Conservation (phyloP, 2,113 vertebrate species). For the Stegostoma tigrinum region DNA sequence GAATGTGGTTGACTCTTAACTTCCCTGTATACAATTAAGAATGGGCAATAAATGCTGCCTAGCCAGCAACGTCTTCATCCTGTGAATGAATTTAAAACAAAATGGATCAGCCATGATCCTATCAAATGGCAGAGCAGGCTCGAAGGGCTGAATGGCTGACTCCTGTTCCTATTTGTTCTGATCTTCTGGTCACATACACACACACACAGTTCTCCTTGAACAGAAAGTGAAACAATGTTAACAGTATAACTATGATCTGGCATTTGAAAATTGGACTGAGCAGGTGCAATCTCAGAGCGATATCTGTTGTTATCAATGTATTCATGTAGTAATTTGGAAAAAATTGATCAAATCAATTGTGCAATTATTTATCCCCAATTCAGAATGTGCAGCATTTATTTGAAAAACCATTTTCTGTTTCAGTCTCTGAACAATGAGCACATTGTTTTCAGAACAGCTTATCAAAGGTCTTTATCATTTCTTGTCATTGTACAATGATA, state of each 20-base stretch:
- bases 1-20: no score
- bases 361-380: background rate
- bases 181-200: background rate
- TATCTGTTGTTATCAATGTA: background rate
- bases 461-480: background rate
- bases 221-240: background rate
- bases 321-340: background rate
- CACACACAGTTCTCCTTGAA: background rate
- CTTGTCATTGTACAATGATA: background rate
- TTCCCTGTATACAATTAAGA: no score
- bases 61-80: no score
- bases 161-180: no score
- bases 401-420: slow-evolving; percentile 22
- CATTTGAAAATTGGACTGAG: background rate
- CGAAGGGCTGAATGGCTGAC: no score
- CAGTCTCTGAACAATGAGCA: background rate
- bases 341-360: background rate
- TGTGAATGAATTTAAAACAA: no score
- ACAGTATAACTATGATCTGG: background rate
- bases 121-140: no score
- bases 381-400: background rate
- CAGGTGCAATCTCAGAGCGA: background rate
- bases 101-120: no score
- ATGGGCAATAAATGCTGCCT: no score
- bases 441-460: background rate